Percentiles rank a stretch among this genome's conserved stretches.
Evolutionary conservation across 2,888 invertebrate genomes (phyloP).

Genomic region (Coelopa pilipes): DNA sequence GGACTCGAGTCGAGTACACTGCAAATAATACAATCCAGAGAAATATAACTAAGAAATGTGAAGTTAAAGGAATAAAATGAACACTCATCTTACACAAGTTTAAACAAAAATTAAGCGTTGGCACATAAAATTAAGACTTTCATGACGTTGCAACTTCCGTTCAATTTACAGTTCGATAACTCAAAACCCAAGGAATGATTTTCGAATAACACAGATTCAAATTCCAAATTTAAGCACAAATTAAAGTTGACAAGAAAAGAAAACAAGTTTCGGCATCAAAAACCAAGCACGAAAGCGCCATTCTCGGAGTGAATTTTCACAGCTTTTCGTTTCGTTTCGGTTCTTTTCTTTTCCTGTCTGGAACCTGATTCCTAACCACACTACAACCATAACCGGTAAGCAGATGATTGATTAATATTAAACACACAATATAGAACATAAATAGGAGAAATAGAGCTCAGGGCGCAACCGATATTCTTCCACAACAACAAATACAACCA

Average conservation of each 20-base stretch:
- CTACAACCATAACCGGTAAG: neutral
- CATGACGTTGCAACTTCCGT: constrained; percentile 31
- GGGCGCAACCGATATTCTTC: constrained; percentile 32
- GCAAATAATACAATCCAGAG: neutral
- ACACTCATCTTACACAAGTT: constrained; percentile 20
- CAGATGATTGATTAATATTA: constrained; percentile 15
- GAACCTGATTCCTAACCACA: constrained; percentile 5
- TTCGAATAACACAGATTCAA: constrained; percentile 41
- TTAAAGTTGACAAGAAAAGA: constrained; percentile 34
- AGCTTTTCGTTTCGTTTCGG: neutral
- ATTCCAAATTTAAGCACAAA: constrained; percentile 39
- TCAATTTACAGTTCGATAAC: too few relatives aligned
- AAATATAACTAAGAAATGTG: neutral
- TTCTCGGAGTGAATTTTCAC: constrained; percentile 40
- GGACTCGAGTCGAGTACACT: neutral
- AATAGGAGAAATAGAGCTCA: constrained; percentile 33
- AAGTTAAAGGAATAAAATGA: neutral
- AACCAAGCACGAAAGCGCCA: constrained; percentile 3
- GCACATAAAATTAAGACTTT: constrained; percentile 55
- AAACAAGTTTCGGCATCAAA: constrained; percentile 51
- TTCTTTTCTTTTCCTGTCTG: neutral
- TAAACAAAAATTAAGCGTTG: constrained; percentile 56
- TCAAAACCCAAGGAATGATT: constrained; percentile 29
- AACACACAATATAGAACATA: constrained; percentile 33
- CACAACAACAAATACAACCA: neutral